A percentile compares a stretch with the other conserved stretches of the same genome.
Evolutionary conservation across 2,113 vertebrate genomes (phyloP).

Genomic region (Cryptomyrus ogoouensis): DNA sequence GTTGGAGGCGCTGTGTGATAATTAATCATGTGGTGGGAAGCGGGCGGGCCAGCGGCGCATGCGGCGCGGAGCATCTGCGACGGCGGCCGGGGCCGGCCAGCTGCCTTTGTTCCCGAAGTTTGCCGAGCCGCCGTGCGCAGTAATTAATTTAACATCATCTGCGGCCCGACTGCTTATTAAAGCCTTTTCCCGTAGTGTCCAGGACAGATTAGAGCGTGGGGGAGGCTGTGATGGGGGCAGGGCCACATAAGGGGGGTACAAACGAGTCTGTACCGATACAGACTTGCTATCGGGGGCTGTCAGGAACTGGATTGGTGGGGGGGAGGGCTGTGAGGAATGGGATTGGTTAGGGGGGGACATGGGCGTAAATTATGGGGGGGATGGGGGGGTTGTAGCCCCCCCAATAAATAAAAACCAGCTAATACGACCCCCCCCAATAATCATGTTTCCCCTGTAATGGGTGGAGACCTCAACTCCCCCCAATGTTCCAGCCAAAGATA

Average conservation of each 20-base stretch:
- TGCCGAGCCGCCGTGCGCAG: slow-evolving; percentile 58
- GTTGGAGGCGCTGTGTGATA: slow-evolving; percentile 72
- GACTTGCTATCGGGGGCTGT: not conserved
- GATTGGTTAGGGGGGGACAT: not conserved
- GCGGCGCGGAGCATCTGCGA: slow-evolving; percentile 63
- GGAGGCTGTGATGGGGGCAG: slow-evolving; percentile 30
- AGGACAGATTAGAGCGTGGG: slow-evolving; percentile 37
- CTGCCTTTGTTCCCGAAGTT: slow-evolving; percentile 60
- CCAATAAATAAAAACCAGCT: too few species aligned
- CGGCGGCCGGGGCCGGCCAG: slow-evolving; percentile 66
- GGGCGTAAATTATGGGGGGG: too few species aligned
- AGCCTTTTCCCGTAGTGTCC: slow-evolving; percentile 47
- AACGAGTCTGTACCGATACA: not conserved
- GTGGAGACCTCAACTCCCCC: too few species aligned
- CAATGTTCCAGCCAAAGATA: too few species aligned
- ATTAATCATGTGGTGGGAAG: slow-evolving; percentile 83
- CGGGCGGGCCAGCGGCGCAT: slow-evolving; percentile 64
- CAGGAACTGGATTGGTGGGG: not conserved
- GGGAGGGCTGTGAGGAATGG: not conserved
- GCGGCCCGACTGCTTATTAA: slow-evolving; percentile 57
- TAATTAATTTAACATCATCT: slow-evolving; percentile 65
- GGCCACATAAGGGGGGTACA: not conserved
- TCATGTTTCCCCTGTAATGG: too few species aligned
- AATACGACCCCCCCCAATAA: too few species aligned
- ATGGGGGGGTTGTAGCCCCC: too few species aligned